phyloP scores from a whole-genome alignment of 2,888 invertebrate species.

The Invenusta paracnida region DNA sequence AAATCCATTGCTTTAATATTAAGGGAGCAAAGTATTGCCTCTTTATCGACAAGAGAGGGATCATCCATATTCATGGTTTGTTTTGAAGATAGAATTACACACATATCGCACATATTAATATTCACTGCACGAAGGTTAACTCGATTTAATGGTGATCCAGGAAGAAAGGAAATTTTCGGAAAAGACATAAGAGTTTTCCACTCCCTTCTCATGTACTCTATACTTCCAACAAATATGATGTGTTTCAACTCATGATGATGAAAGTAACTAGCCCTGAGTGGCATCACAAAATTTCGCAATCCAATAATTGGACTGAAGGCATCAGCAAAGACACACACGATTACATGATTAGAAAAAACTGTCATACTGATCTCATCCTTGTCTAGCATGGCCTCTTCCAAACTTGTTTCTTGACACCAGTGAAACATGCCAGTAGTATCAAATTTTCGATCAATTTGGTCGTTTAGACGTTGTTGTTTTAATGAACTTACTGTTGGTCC shows the following conservation, averaged over 20 bases:
- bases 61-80: constrained; percentile 86
- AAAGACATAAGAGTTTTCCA: constrained; percentile 99
- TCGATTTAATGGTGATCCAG: constrained; percentile 95
- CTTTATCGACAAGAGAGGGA: constrained; percentile 98
- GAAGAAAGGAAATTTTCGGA: constrained; percentile 96
- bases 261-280: constrained; percentile 94
- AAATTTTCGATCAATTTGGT: constrained; percentile 61
- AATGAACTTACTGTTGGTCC: not conserved
- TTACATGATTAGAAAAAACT: constrained; percentile 89
- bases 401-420: constrained; percentile 93
- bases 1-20: constrained; percentile 81
- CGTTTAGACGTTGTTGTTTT: constrained; percentile 27
- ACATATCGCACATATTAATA: constrained; percentile 99
- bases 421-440: constrained; percentile 99
- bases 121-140: constrained; percentile 98
- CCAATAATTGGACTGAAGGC: constrained; percentile 97
- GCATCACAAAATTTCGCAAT: constrained; percentile 96
- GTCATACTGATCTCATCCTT: constrained; percentile 99
- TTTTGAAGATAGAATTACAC: constrained; percentile 98
- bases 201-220: constrained; percentile 93
- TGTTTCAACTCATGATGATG: constrained; percentile 99
- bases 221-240: constrained; percentile 97
- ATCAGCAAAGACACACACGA: constrained; percentile 97
- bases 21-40: constrained; percentile 96
- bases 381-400: constrained; percentile 93